These are phyloP conservation scores for Leptinotarsa texana DNA, from an alignment of 1,140 invertebrate genomes.

Conservation along the genomic window DNA sequence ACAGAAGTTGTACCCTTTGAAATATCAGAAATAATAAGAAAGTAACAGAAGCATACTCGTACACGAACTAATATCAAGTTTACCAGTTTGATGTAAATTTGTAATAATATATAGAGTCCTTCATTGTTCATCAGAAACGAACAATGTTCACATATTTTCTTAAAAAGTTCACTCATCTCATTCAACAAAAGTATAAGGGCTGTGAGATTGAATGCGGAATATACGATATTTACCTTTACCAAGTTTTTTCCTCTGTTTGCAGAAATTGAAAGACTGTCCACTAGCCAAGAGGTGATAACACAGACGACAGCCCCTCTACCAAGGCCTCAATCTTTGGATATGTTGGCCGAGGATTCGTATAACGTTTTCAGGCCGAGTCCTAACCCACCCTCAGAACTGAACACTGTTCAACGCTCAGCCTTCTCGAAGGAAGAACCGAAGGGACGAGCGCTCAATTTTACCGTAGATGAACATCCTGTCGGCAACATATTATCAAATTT, in stretches of 20 bases:
- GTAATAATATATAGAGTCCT: too few species aligned
- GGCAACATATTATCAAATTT: constrained; percentile 38
- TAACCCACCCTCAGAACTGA: constrained; percentile 1
- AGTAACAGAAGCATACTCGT: too few species aligned
- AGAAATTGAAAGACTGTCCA: constrained; percentile 2
- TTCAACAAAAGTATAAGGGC: too few species aligned
- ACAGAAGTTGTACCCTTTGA: too few species aligned
- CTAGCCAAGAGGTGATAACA: background rate
- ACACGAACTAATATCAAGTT: too few species aligned
- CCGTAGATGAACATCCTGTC: constrained; percentile 35
- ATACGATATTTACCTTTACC: too few species aligned
- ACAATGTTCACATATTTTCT: too few species aligned
- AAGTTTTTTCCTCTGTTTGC: background rate
- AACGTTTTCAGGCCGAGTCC: constrained; percentile 27
- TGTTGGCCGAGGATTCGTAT: constrained; percentile 36
- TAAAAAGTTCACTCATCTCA: too few species aligned
- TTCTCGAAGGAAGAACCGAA: constrained; percentile 38
- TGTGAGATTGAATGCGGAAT: too few species aligned
- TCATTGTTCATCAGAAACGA: too few species aligned
- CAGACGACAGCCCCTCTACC: constrained; percentile 17
- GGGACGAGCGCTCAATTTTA: constrained; percentile 50
- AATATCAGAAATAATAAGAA: too few species aligned
- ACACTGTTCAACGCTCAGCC: background rate
- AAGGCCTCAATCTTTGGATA: constrained; percentile 37
- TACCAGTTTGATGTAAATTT: too few species aligned